Base-by-base conservation (phyloP, 1,140 invertebrate genomes). In the Harpegnathos saltator region DNA sequence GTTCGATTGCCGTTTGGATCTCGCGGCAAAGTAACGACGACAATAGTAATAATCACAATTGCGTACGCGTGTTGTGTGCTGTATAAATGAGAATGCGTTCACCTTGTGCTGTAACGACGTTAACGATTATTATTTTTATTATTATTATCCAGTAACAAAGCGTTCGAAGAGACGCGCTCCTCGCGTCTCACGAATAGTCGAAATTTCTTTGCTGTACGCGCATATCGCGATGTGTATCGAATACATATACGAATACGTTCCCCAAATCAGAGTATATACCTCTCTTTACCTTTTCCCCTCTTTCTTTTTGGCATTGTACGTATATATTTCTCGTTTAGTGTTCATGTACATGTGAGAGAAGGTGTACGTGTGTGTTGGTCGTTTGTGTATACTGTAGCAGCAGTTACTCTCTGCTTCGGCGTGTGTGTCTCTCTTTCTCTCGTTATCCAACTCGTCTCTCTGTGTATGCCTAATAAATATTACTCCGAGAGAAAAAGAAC, bases 71-170 rank as follows among this genome's bases (percentile, higher is more conserved):
- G 85, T 87, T 61, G 69, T 56, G 61, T 59, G 72, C 61, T 71
- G 38, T 84, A 87, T 89, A 80, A 71, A 89, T 87, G 74, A 80
- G 61, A 78, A 89, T 91, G 66, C 88, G 83, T 83, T 83, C 68
- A 59, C 78, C 5, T 48, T 83, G 68, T 68, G 38, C 38, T 44
- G 85, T 82, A 62, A 75, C 50, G 48, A 62, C 5, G 50, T 78
- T 59, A 81, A 86, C 61, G 62, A 83, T 68, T 26, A 38, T 82
- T 82, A 82, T 44, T 44, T 7, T 44, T 44, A 44, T 44, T 44
- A 44, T 44, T 44, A 44, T 44, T 44, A 73, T 77, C 82, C 66
- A 78, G 26, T 75, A 73, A 73, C 78, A 71, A 81, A 58, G n/a
- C 69, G 48, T 83, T 85, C 59, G 72, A 73, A 83, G 68, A 75